Evolutionary conservation across 2,888 invertebrate species (phyloP), one percentile per base, ranked within the genome.

Genomic region (Agonopterix arenella): DNA sequence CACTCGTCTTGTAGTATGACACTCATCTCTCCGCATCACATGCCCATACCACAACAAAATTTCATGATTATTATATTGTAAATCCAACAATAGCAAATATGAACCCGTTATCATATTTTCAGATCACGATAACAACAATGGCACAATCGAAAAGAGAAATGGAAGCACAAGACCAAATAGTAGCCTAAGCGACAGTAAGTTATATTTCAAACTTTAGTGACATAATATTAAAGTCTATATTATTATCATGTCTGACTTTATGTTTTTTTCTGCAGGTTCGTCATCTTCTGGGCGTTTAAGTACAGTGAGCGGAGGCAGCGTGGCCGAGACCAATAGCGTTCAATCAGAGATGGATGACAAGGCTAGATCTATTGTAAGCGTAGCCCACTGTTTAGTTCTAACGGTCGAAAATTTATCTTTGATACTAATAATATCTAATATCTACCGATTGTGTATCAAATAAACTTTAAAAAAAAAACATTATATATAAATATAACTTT

Each of bases 291-390:
- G 96, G 0, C 91, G 95, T 9, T 91, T 95, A 73, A 96, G 96
- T 65, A 96, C 95, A 2, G 94, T 94, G 8, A 95, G 95, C 62
- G 95, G 94, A 2, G 93, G 93, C 37, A 96, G 96, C 63, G 89
- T 95, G 0, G 95, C 95, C 0, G 96, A 96, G 64, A 84, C 88
- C 2, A 95, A 95, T 67, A 96, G 96, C 50, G 95, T 95, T 0
- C 95, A 95, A 69, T 96, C 96, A 0, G 96, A 96, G 73, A 92
- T 93, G 49, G 96, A 96, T 56, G 96, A 96, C 50, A 92, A 94
- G 60, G 78, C 86, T 8, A 75, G 88, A 55, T 88, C 89, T 44
- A 81, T 88, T 61, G 88, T 88, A 71, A 84, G 84, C 78, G 45
- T 18, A 40, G 18, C 18, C 18, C 2, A 18, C 1, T 18, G 18